Conservation (phyloP, 2,888 invertebrate genomes). For the Nasonovia ribisnigri region DNA sequence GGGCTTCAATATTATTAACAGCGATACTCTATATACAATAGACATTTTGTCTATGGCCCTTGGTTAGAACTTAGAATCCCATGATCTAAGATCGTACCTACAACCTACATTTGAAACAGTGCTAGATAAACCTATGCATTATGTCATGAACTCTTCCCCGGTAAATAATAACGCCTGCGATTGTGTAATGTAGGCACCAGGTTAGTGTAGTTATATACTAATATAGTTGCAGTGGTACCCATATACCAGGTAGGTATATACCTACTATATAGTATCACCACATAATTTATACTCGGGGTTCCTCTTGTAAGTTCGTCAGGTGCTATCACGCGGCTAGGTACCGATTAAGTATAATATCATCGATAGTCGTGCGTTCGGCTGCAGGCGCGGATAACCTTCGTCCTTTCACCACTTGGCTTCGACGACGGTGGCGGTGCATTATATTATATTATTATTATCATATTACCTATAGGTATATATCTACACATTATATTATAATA, state of each 20-base stretch:
- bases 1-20: neutral
- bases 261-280: neutral
- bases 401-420: constrained; percentile 24
- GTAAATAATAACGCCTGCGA: neutral
- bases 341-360: constrained; percentile 17
- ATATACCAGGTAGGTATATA: neutral
- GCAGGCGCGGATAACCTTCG: constrained; percentile 30
- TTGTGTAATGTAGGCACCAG: neutral
- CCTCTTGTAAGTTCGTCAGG: neutral
- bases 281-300: neutral
- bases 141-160: too few species aligned
- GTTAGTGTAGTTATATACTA: neutral
- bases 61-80: neutral
- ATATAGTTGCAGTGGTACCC: neutral
- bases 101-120: too few species aligned
- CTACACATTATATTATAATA: neutral
- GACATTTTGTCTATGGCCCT: neutral
- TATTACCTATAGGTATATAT: neutral
- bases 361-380: constrained; percentile 7
- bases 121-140: too few species aligned
- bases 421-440: neutral
- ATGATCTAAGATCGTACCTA: neutral
- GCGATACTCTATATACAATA: neutral
- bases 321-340: neutral
- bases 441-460: constrained; percentile 7